phyloP scores from a whole-genome alignment of 2,797 vertebrate genomes.

The Chrysocyon brachyurus region DNA sequence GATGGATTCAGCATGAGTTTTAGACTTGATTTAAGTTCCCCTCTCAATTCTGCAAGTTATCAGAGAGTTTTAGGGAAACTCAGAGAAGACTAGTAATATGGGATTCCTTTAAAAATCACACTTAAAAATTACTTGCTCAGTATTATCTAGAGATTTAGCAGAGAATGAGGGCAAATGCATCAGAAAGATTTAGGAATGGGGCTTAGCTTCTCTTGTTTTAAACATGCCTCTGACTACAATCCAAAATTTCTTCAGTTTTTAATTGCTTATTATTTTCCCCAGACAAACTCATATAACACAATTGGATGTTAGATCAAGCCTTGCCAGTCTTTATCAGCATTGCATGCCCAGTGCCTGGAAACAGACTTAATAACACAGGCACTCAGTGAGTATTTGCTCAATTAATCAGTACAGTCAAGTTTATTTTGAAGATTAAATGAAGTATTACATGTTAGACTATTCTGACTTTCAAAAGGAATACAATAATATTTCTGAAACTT shows the following conservation, averaged over 20 bases:
- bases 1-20: neutral
- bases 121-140: neutral
- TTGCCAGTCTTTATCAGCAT: neutral
- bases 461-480: neutral
- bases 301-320: neutral
- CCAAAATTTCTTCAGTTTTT: neutral
- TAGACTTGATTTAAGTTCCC: neutral
- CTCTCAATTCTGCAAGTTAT: neutral
- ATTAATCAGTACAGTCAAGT: neutral
- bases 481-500: neutral
- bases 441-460: neutral
- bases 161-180: neutral
- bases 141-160: neutral
- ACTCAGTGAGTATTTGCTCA: neutral
- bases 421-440: slow-evolving; percentile 51
- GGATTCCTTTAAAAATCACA: neutral
- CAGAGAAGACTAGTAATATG: neutral
- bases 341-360: neutral
- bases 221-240: neutral
- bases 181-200: neutral
- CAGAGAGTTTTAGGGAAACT: neutral
- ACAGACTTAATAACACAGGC: neutral
- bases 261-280: neutral
- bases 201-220: neutral
- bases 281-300: neutral